Base-by-base conservation (phyloP, 2,797 vertebrate species). In the Protosalanx chinensis region DNA sequence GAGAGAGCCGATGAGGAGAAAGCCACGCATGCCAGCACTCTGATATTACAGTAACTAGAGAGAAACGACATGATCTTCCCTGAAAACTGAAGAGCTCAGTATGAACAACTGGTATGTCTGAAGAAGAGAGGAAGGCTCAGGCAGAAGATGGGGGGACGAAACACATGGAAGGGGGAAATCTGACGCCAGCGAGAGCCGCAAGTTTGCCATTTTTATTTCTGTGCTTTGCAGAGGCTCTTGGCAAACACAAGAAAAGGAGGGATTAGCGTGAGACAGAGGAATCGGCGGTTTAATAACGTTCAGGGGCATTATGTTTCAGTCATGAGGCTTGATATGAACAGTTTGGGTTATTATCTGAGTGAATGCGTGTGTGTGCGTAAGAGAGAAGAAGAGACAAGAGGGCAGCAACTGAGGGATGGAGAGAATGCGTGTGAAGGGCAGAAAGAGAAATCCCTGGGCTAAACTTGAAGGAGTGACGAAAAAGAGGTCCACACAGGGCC, bases 41-140 rank as follows among this genome's bases (percentile, higher is more conserved):
- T 81, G 67, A 64, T 66, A 73, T 86, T 88, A 89, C 84, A 88
- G 86, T 87, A 86, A 86, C 65, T 80, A 81, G 77, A 70, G 79
- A 83, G 76, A 84, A 41, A 75, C 77, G 75, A 87, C 81, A 88
- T 32, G 63, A 73, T 72, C 79, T 57, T 91, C 85, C 88, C 88
- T 90, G 89, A 89, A 91, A 88, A 84, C 85, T 90, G 85, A 85
- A 81, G 78, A 82, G 73, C 81, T 78, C 72, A 82, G 77, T 75
- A 82, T 74, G 78, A 84, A 79, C 73, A 79, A 79, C 63, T 74
- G 72, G 76, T 79, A 76, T 33, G 35, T 77, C 79, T 83, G 79
- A 81, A 73, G 70, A 75, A 75, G 80, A 80, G 74, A 86, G 76
- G 49, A 20, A 37, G 1, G 41, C 30, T n/a, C 20, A 64, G 49